phyloP scores from a whole-genome alignment of 2,113 vertebrate species.

The Crotalus tigris region DNA sequence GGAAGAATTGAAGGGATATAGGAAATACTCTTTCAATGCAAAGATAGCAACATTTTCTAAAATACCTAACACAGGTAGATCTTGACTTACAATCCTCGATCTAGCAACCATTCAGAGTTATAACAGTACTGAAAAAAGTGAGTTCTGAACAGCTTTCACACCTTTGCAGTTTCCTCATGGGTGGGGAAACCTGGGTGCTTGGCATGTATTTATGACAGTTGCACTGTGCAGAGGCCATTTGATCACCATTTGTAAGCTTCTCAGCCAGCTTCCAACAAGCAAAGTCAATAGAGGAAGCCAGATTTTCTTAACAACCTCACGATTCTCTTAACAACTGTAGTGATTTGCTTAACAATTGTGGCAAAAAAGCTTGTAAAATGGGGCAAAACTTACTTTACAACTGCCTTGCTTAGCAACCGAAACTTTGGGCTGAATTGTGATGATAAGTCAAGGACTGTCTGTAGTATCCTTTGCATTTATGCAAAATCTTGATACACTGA shows the following conservation, averaged over 20 bases:
- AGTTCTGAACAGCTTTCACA: background rate
- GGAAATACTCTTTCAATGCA: background rate
- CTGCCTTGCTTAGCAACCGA: too few relatives aligned
- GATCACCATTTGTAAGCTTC: background rate
- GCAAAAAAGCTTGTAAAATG: background rate
- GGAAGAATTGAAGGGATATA: conserved; percentile 13
- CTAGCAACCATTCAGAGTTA: background rate
- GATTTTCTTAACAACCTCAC: background rate
- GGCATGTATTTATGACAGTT: too few relatives aligned
- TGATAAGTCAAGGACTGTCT: background rate
- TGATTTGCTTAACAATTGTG: background rate
- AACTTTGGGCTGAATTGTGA: background rate
- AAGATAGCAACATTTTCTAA: background rate
- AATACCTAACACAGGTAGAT: background rate
- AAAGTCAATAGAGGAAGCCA: background rate
- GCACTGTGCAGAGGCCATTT: background rate
- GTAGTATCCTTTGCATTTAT: background rate
- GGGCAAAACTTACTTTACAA: background rate
- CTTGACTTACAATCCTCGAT: background rate
- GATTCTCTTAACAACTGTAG: background rate
- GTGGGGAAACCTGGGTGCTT: background rate
- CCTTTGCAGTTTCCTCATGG: background rate
- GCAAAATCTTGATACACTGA: background rate
- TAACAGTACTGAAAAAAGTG: background rate
- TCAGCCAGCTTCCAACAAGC: background rate